Conservation (phyloP, 2,888 invertebrate genomes). For the Metellina segmentata region DNA sequence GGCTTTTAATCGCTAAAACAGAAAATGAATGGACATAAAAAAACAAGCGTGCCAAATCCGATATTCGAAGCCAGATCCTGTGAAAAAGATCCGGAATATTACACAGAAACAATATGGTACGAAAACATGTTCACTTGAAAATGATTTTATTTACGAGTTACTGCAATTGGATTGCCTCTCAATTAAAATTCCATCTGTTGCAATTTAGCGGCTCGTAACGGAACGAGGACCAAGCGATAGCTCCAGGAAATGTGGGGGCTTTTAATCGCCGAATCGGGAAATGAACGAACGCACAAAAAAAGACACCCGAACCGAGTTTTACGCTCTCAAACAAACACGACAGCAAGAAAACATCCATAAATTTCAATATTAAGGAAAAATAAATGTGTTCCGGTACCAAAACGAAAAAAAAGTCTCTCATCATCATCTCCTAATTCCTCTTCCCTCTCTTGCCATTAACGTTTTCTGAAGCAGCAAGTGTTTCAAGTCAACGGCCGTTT, state of each 20-base stretch:
- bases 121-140: neutral
- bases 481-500: slow-evolving; percentile 68
- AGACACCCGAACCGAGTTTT: neutral
- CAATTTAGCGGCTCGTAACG: too few species aligned
- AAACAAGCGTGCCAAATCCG: neutral
- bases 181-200: neutral
- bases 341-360: slow-evolving; percentile 5
- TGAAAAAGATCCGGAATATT: too few species aligned
- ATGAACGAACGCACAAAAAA: neutral
- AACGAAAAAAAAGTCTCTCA: neutral
- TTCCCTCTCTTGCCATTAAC: slow-evolving; percentile 9
- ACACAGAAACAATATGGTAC: too few species aligned
- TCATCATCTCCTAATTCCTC: neutral
- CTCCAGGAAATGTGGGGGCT: too few species aligned
- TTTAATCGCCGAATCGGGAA: neutral
- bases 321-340: neutral
- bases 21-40: neutral
- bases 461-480: slow-evolving; percentile 50
- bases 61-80: too few species aligned
- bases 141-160: neutral
- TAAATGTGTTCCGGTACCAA: neutral
- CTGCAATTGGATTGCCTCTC: neutral
- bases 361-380: slow-evolving; percentile 22
- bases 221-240: too few species aligned
- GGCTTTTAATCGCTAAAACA: neutral